Evolutionary conservation across 1,140 invertebrate genomes (phyloP).

Genomic region (Kradibia gibbosae): DNA sequence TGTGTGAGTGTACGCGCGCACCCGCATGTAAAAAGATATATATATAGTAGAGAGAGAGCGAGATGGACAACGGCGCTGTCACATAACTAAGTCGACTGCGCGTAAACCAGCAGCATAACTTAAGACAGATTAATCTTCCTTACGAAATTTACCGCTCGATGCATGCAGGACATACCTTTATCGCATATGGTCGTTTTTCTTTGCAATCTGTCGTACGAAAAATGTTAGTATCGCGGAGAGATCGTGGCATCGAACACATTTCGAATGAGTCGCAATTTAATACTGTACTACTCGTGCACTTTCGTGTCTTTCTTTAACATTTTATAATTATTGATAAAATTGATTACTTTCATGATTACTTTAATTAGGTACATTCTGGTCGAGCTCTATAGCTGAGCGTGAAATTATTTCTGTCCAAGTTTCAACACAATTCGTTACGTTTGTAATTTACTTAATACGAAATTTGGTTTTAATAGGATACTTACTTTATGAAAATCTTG

Average conservation of each 20-base stretch:
- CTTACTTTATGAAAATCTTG: not conserved
- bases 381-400: not conserved
- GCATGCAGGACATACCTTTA: not conserved
- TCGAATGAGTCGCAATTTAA: not conserved
- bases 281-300: no score
- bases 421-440: not conserved
- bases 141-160: conserved; percentile 32
- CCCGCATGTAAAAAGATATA: no score
- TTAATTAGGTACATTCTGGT: not conserved
- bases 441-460: not conserved
- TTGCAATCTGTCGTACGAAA: conserved; percentile 10
- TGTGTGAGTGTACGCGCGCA: no score
- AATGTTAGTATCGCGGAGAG: conserved; percentile 4
- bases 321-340: conserved; percentile 7
- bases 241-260: not conserved
- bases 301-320: not conserved
- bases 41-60: not conserved
- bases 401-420: not conserved
- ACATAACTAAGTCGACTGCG: not conserved
- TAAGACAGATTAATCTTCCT: conserved; percentile 30
- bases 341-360: not conserved
- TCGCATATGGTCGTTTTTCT: conserved; percentile 13
- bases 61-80: not conserved
- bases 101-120: conserved; percentile 17
- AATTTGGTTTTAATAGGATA: not conserved